phyloP scores from a whole-genome alignment of 2,888 invertebrate species.

The Conchocele bisecta region DNA sequence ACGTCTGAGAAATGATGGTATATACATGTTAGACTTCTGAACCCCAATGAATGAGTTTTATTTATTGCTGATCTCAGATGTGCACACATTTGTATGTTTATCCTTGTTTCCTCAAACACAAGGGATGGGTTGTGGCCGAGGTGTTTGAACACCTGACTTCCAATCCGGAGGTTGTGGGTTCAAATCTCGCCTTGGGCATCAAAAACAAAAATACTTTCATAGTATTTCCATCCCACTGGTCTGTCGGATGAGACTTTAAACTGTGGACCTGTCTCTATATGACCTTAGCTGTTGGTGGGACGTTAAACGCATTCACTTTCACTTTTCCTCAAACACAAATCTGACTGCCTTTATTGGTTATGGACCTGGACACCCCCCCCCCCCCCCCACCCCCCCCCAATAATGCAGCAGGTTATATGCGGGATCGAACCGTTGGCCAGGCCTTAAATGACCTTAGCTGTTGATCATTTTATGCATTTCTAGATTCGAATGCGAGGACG shows the following conservation, averaged over 20 bases:
- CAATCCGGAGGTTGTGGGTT: no score
- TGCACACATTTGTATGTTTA: background rate
- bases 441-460: background rate
- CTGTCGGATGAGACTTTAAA: no score
- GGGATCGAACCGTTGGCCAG: background rate
- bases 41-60: background rate
- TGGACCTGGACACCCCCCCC: background rate
- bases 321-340: background rate
- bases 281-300: no score
- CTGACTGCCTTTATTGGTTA: background rate
- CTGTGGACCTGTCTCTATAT: no score
- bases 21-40: conserved; percentile 34
- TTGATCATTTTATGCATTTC: background rate
- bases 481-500: no score
- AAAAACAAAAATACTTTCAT: no score
- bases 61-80: background rate
- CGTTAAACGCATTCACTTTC: no score
- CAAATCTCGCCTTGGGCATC: no score
- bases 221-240: no score
- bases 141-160: no score
- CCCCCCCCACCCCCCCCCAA: no score
- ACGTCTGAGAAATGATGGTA: conserved; percentile 2
- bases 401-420: background rate
- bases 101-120: background rate
- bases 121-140: no score